These are phyloP conservation scores for Cyclopterus lumpus DNA, from an alignment of 2,797 vertebrate genomes.

Conservation along the genomic window DNA sequence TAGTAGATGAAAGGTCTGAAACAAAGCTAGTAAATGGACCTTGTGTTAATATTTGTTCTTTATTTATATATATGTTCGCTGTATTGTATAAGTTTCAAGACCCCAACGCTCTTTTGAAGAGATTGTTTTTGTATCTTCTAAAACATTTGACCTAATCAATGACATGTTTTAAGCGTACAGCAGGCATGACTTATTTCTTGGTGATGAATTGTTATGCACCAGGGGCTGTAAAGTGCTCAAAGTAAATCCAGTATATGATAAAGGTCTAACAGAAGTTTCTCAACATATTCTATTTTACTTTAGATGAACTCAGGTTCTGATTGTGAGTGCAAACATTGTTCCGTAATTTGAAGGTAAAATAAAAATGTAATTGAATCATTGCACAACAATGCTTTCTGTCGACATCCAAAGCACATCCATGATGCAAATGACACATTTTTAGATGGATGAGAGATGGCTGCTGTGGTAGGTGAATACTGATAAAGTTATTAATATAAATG, in stretches of 20 bases:
- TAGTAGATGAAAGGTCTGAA: background rate
- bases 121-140: background rate
- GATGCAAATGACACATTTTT: conserved; percentile 59
- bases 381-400: background rate
- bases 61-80: background rate
- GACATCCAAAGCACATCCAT: conserved; percentile 36
- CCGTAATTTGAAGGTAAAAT: background rate
- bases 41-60: background rate
- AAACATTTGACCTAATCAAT: background rate
- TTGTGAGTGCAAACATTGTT: background rate
- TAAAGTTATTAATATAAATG: conserved; percentile 80
- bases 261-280: background rate
- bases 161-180: background rate
- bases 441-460: conserved; percentile 65
- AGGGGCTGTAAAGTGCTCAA: background rate
- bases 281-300: background rate
- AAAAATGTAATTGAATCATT: background rate
- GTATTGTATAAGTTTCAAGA: background rate
- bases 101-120: background rate
- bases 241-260: background rate
- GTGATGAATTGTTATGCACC: background rate
- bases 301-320: background rate
- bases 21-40: background rate
- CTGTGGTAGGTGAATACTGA: conserved; percentile 75
- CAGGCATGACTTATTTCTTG: conserved; percentile 4